These are phyloP conservation scores for Pegoplata infirma DNA, from an alignment of 2,888 invertebrate genomes.

Conservation along the genomic window DNA sequence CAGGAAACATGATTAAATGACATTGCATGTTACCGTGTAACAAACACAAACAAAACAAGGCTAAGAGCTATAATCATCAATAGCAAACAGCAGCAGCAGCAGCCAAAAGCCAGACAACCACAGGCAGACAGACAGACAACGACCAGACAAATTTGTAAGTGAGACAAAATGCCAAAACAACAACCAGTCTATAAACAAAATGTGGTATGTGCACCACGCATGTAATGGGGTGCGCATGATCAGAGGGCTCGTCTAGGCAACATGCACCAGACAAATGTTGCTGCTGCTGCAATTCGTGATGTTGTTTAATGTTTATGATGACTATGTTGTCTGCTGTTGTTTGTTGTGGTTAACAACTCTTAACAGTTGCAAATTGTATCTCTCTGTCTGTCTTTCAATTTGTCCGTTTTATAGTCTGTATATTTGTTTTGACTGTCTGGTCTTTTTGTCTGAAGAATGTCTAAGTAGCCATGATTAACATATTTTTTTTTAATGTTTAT, in stretches of 20 bases:
- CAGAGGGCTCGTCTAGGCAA: constrained; percentile 62
- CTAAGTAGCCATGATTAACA: neutral
- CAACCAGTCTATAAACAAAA: neutral
- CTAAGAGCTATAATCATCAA: constrained; percentile 2
- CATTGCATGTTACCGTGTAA: constrained; percentile 9
- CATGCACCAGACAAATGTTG: constrained; percentile 10
- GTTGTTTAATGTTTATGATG: neutral
- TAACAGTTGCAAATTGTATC: neutral
- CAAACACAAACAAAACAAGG: neutral
- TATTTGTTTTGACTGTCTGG: neutral
- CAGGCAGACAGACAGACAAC: constrained; percentile 28
- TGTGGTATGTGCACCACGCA: neutral
- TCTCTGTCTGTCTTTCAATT: neutral
- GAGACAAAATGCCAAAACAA: neutral
- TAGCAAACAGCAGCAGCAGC: constrained; percentile 43
- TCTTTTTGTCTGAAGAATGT: neutral
- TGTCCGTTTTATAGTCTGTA: neutral
- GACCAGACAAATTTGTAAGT: neutral
- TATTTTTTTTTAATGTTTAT: too few relatives aligned
- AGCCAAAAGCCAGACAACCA: constrained; percentile 35
- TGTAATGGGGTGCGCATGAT: constrained; percentile 49
- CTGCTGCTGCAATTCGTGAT: too few relatives aligned
- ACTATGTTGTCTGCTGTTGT: neutral
- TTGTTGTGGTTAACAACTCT: neutral
- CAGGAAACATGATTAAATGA: constrained; percentile 60